Evolutionary conservation across 2,113 vertebrate genomes (phyloP).

Genomic region (Tretioscincus oriximinensis): DNA sequence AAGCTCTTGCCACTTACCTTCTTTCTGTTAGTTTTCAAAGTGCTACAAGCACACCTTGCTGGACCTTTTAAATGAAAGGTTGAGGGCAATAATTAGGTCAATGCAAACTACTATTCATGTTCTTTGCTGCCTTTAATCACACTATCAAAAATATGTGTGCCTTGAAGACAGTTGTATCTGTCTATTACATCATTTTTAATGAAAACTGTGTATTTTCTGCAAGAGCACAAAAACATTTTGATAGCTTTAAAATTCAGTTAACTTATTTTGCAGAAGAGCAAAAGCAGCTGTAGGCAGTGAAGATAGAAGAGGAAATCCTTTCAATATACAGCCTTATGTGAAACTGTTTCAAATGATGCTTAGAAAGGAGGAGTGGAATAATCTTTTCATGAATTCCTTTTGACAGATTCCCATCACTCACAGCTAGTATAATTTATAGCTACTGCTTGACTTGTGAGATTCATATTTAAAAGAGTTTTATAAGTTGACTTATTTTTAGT

Average conservation of each 20-base stretch:
- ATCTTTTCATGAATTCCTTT: slow-evolving; percentile 32
- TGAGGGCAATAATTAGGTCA: slow-evolving; percentile 6
- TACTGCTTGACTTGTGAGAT: slow-evolving; percentile 18
- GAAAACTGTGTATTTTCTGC: slow-evolving; percentile 36
- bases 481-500: neutral
- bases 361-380: slow-evolving; percentile 33
- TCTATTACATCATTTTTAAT: neutral
- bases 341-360: slow-evolving; percentile 37
- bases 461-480: slow-evolving; percentile 22
- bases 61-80: no score
- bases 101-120: neutral
- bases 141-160: no score
- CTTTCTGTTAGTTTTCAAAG: no score
- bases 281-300: neutral
- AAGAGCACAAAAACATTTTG: slow-evolving; percentile 42
- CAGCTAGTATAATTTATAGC: slow-evolving; percentile 49
- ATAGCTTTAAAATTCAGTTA: neutral
- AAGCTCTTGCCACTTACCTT: no score
- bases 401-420: slow-evolving; percentile 38
- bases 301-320: slow-evolving; percentile 22
- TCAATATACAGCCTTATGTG: slow-evolving; percentile 25
- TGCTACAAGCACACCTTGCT: no score
- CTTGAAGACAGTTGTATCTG: neutral
- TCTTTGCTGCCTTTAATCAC: neutral
- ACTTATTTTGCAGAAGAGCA: neutral